Conservation (phyloP, 2,113 vertebrate genomes). For the Gavia stellata region DNA sequence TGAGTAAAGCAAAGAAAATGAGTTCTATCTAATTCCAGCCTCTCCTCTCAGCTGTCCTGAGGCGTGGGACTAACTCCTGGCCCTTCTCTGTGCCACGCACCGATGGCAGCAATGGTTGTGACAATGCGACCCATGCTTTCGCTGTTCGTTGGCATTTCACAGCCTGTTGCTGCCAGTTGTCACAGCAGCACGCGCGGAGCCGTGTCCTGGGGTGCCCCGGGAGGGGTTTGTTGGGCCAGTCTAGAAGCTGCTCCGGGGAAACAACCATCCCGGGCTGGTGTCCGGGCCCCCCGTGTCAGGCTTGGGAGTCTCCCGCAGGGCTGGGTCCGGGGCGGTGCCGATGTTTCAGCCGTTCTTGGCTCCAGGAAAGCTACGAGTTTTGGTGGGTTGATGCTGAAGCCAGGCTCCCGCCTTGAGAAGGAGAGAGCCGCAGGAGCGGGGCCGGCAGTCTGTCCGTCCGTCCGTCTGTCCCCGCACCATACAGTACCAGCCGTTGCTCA, state of each 20-base stretch:
- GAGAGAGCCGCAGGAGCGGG: neutral
- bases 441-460: neutral
- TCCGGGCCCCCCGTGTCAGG: neutral
- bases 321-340: fast-evolving
- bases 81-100: neutral
- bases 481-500: too few relatives aligned
- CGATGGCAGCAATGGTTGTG: neutral
- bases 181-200: fast-evolving
- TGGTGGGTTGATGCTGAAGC: neutral
- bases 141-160: neutral
- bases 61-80: neutral
- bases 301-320: neutral
- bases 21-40: neutral
- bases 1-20: neutral
- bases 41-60: too few relatives aligned
- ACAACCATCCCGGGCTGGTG: fast-evolving
- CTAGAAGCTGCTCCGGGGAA: neutral
- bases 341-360: neutral
- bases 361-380: neutral
- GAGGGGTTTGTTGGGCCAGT: neutral
- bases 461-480: neutral
- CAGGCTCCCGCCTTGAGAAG: too few relatives aligned
- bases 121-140: neutral
- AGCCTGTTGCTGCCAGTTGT: neutral
- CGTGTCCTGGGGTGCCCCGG: neutral